Conservation (phyloP, 1,140 invertebrate genomes). For the Argopecten irradians region DNA sequence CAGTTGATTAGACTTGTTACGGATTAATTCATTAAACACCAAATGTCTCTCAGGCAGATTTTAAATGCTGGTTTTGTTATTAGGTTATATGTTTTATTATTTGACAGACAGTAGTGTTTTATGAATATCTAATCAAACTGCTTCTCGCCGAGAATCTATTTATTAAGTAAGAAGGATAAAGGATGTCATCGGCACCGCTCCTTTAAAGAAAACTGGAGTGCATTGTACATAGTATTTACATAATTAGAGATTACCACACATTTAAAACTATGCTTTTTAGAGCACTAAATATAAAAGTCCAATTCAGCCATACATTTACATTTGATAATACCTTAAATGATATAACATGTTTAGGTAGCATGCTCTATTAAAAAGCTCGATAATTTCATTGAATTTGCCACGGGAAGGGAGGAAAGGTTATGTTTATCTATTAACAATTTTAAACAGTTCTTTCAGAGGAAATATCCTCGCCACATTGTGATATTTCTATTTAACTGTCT, state of each 20-base stretch:
- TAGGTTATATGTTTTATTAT: no score
- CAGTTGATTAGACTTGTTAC: no score
- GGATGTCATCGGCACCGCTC: background rate
- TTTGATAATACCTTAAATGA: background rate
- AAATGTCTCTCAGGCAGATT: no score
- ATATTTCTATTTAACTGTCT: background rate
- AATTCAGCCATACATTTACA: background rate
- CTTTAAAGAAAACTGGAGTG: background rate
- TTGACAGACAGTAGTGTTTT: no score
- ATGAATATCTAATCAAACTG: no score
- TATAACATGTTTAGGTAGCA: background rate
- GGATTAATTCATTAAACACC: no score
- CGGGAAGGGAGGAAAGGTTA: background rate
- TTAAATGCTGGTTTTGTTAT: no score
- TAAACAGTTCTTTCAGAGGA: background rate
- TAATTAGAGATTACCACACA: background rate
- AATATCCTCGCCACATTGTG: background rate
- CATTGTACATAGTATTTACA: background rate
- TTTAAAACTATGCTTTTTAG: background rate
- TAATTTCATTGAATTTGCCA: background rate
- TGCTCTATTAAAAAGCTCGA: background rate
- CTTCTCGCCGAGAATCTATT: no score
- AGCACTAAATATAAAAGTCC: background rate
- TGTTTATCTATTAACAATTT: background rate
- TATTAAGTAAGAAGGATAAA: no score